Percentiles rank a stretch among this genome's conserved stretches.
Conservation (phyloP, 2,797 vertebrate species). For the Acestrorhynchus altus region DNA sequence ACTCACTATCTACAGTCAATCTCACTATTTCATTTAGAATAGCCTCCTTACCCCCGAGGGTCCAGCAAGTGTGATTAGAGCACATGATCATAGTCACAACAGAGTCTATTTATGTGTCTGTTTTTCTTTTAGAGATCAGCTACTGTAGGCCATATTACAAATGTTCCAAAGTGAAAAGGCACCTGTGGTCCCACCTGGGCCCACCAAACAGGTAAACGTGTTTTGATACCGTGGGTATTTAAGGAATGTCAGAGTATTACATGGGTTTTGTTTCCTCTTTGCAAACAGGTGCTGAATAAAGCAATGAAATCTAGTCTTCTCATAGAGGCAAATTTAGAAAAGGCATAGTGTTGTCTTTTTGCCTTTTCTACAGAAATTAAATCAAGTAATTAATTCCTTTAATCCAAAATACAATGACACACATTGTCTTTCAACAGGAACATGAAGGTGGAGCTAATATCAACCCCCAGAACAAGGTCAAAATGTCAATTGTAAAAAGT, state of each 20-base stretch:
- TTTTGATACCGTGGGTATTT: not conserved
- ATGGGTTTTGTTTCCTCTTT: not conserved
- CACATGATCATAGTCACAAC: not conserved
- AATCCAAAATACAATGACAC: too few species aligned
- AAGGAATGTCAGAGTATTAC: not conserved
- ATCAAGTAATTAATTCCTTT: too few species aligned
- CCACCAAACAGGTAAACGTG: conserved; percentile 59
- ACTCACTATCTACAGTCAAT: too few species aligned
- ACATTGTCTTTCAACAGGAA: not conserved
- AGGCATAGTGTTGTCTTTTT: conserved; percentile 48
- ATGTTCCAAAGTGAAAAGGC: conserved; percentile 15
- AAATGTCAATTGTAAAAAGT: too few species aligned
- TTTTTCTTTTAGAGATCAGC: not conserved
- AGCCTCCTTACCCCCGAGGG: not conserved
- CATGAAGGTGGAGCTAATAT: too few species aligned
- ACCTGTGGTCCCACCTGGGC: conserved; percentile 56
- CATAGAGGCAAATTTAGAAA: not conserved
- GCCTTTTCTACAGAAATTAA: not conserved
- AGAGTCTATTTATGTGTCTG: conserved; percentile 10
- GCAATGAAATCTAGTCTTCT: conserved; percentile 34
- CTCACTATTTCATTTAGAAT: not conserved
- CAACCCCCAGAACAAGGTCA: too few species aligned
- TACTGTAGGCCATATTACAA: not conserved
- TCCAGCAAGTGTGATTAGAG: not conserved
- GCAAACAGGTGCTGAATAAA: conserved; percentile 59